Conservation (phyloP, 2,888 invertebrate genomes). For the Willowsia nigromaculata region DNA sequence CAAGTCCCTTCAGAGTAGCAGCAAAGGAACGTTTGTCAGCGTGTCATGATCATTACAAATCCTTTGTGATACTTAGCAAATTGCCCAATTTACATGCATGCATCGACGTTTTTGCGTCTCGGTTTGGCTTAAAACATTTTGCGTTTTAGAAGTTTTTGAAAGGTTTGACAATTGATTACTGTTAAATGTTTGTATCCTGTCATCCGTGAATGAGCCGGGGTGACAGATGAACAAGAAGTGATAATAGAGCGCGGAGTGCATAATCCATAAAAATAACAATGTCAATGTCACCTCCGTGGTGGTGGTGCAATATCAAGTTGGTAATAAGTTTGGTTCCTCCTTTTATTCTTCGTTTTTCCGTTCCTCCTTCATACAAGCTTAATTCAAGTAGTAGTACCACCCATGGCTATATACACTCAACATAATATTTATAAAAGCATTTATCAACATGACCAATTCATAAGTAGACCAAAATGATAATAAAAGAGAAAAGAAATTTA, state of each 20-base stretch:
- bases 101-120: not conserved
- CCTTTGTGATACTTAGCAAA: not conserved
- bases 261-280: constrained; percentile 38
- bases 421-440: constrained; percentile 26
- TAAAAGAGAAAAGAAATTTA: constrained; percentile 18
- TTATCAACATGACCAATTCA: not conserved
- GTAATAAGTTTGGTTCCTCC: constrained; percentile 3
- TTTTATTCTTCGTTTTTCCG: not conserved
- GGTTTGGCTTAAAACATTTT: not conserved
- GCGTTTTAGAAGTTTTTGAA: not conserved
- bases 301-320: not conserved
- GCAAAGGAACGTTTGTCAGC: not conserved
- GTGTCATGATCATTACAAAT: not conserved
- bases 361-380: not conserved
- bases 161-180: not conserved
- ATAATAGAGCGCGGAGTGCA: constrained; percentile 20
- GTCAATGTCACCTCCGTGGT: constrained; percentile 51
- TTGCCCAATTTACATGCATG: not conserved
- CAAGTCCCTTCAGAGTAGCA: not conserved
- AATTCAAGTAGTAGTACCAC: constrained; percentile 53
- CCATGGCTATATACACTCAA: constrained; percentile 35
- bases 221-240: constrained; percentile 33
- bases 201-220: not conserved
- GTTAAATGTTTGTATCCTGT: constrained; percentile 8
- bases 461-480: constrained; percentile 29